Evolutionary conservation across 1,140 invertebrate genomes (phyloP).

Genomic region (Cecropterus lyciades): DNA sequence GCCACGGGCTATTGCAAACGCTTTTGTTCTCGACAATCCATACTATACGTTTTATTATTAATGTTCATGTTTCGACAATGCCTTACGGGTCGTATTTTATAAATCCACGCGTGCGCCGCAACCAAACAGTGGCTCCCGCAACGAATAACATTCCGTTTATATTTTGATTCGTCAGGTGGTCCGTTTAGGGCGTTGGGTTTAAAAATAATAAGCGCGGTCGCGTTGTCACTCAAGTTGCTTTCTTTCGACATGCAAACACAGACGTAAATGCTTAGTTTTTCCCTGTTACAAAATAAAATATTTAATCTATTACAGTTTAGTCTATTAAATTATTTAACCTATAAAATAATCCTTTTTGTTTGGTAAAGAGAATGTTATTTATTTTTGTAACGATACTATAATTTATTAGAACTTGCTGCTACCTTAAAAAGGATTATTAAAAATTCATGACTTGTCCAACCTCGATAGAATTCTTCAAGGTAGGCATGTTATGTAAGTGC

Average conservation of each 20-base stretch:
- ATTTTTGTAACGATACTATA: too few relatives aligned
- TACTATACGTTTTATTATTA: constrained; percentile 2
- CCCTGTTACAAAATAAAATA: too few relatives aligned
- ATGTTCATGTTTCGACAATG: constrained; percentile 6
- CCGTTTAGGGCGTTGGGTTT: constrained; percentile 3
- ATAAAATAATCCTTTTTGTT: too few relatives aligned
- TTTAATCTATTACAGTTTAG: too few relatives aligned
- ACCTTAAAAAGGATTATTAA: background rate
- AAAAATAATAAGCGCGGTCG: constrained; percentile 7
- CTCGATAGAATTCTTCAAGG: background rate
- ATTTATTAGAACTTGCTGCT: too few relatives aligned
- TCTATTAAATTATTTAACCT: too few relatives aligned
- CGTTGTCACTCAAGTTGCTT: background rate
- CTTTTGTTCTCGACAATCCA: background rate
- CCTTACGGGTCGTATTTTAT: constrained; percentile 2
- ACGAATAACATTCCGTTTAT: constrained; percentile 19
- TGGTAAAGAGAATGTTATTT: too few relatives aligned
- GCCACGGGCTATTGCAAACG: background rate
- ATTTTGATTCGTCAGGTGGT: constrained; percentile 20
- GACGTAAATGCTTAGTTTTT: too few relatives aligned
- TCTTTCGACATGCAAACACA: background rate
- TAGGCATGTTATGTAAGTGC: background rate
- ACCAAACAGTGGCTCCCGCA: constrained; percentile 24
- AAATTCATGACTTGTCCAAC: constrained; percentile 1
- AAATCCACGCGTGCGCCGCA: constrained; percentile 18